Evolutionary conservation across 2,113 vertebrate genomes (phyloP).

Genomic region (Chaetorhynchus papuensis): DNA sequence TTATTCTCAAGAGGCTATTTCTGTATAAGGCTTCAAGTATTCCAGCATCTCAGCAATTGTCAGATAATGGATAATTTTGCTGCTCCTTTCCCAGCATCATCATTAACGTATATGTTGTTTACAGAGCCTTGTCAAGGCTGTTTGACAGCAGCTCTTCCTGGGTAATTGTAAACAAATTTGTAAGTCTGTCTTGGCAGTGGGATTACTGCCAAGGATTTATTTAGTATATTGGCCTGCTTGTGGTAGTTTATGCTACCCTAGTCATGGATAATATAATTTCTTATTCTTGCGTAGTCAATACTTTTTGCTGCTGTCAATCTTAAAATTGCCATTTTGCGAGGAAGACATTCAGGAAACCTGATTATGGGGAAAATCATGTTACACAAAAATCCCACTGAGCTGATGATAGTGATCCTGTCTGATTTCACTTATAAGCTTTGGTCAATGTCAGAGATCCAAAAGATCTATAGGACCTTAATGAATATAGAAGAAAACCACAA

Average conservation of each 20-base stretch:
- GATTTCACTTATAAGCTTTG: background rate
- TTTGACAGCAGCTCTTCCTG: background rate
- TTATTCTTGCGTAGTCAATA: background rate
- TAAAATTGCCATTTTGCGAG: background rate
- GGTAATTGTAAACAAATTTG: background rate
- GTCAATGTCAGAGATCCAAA: background rate
- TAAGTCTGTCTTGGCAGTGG: background rate
- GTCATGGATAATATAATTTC: background rate
- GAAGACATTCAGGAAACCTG: background rate
- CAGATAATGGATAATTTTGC: background rate
- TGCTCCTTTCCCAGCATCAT: background rate
- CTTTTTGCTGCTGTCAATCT: background rate
- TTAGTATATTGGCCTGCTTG: background rate
- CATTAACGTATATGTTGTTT: background rate
- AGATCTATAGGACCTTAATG: background rate
- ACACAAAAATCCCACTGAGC: background rate
- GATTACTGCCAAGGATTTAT: background rate
- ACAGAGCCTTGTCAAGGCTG: background rate
- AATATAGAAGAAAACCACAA: background rate
- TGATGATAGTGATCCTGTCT: background rate
- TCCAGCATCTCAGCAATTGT: background rate
- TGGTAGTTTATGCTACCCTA: background rate
- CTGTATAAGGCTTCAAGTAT: background rate
- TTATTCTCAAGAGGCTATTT: constrained; percentile 1
- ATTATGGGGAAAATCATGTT: background rate